A percentile compares a stretch with the other conserved stretches of the same genome.
Conservation (phyloP, 2,113 vertebrate genomes). For the Aphelocoma coerulescens region DNA sequence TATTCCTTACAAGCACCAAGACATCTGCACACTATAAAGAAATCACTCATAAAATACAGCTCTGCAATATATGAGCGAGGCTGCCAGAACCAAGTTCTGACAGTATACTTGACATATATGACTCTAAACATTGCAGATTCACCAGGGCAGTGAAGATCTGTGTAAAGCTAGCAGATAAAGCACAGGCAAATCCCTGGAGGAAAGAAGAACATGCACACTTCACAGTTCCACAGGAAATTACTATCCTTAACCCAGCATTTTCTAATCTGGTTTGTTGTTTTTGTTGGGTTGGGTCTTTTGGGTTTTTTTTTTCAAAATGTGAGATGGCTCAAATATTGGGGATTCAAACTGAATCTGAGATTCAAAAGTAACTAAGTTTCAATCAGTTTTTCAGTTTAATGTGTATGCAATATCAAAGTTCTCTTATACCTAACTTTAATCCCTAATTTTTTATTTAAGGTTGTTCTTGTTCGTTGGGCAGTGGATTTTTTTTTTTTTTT, state of each 20-base stretch:
- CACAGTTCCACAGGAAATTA: background rate
- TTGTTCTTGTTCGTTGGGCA: background rate
- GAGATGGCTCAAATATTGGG: background rate
- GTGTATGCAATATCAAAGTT: background rate
- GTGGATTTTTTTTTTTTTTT: background rate
- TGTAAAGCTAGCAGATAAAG: background rate
- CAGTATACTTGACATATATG: background rate
- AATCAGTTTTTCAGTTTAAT: background rate
- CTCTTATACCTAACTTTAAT: background rate
- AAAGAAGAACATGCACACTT: background rate
- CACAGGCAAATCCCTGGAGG: background rate
- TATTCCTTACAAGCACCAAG: background rate
- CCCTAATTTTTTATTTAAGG: background rate
- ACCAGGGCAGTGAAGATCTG: background rate
- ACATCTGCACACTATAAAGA: background rate
- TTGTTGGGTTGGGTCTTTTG: background rate
- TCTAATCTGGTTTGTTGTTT: background rate
- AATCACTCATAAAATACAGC: background rate
- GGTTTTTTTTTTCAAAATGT: background rate
- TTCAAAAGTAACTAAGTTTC: background rate
- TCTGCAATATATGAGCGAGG: background rate
- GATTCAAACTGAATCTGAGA: background rate
- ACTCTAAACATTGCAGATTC: background rate
- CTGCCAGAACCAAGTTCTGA: background rate
- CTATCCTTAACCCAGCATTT: background rate